Evolutionary conservation across 2,797 vertebrate species (phyloP), one percentile per base, ranked within the genome.

Genomic region (Myotis vivesi): DNA sequence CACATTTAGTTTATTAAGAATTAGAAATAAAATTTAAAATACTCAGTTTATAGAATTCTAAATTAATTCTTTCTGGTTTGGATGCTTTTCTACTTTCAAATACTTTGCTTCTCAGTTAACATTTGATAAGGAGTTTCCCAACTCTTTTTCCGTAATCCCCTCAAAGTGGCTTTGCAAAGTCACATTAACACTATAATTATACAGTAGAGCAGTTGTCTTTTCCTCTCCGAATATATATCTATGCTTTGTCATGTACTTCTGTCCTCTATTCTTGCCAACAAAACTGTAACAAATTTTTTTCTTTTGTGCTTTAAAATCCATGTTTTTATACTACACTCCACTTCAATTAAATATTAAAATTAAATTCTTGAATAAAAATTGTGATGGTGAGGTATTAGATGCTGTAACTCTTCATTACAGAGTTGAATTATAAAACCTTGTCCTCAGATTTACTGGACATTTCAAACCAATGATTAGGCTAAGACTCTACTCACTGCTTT

Each of bases 1-100:
- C 11, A 53, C 55, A 53, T 41, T 92, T 94, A 25, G 44, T 92
- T 85, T 68, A 89, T 64, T 95, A 20, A 92, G 41, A 94, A 75
- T 41, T 87, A 77, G 12, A 25, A 89, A 30, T 90, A 68, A 92
- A 93, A 46, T 41, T 55, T 25, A 59, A 94, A 59, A 17, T 33
- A 23, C 23, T 64, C 66, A 77, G 46, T 77, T 87, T 84, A 22
- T 83, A 41, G 53, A 84, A 85, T 66, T 69, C 72, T 82, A 55
- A n/a, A 11, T 76, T 23, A 38, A 9, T 93, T 83, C 8, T 46
- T 87, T 92, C 46, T 91, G n/a, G 16, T 77, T 84, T 84, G n/a
- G 38, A 92, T 91, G 55, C 6, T 41, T 44, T 81, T 84, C n/a
- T 95, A 22, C 80, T 91, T 92, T 64, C n/a, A 72, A 68, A 33